Evolutionary conservation across 2,888 invertebrate species (phyloP).

Genomic region (Thysanoteuthis rhombus): DNA sequence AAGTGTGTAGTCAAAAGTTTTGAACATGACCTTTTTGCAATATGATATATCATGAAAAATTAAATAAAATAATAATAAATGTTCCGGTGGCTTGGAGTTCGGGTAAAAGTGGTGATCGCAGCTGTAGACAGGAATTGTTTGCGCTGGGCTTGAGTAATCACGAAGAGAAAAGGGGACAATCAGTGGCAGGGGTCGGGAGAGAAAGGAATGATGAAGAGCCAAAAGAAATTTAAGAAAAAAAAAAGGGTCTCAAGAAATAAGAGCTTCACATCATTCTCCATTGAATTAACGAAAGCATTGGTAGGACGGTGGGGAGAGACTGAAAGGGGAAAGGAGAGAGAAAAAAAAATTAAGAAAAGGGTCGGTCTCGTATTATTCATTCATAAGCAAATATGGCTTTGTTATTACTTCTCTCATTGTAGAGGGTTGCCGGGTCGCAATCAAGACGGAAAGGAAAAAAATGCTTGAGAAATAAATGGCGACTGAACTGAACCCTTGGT

Average conservation of each 20-base stretch:
- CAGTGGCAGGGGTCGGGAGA: not conserved
- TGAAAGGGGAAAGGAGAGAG: not conserved
- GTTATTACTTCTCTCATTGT: not conserved
- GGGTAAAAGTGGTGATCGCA: conserved; percentile 12
- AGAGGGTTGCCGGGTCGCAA: not conserved
- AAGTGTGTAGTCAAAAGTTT: too few species aligned
- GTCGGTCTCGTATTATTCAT: not conserved
- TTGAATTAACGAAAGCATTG: not conserved
- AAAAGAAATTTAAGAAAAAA: not conserved
- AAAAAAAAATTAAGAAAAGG: not conserved
- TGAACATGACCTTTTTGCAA: not conserved
- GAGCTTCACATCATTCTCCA: not conserved
- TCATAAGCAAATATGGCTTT: not conserved
- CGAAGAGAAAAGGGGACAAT: not conserved
- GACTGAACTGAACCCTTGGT: not conserved
- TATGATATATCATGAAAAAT: not conserved
- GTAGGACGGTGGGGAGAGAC: not conserved
- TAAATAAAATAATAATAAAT: not conserved
- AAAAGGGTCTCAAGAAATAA: not conserved
- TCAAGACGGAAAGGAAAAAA: not conserved
- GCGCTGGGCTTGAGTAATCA: not conserved
- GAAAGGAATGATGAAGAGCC: not conserved
- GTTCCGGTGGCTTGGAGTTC: not conserved
- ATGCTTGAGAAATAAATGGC: not conserved
- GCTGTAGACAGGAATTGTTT: not conserved